These are phyloP conservation scores for Lochmaea crataegi DNA, from an alignment of 2,888 invertebrate species.

Conservation along the genomic window DNA sequence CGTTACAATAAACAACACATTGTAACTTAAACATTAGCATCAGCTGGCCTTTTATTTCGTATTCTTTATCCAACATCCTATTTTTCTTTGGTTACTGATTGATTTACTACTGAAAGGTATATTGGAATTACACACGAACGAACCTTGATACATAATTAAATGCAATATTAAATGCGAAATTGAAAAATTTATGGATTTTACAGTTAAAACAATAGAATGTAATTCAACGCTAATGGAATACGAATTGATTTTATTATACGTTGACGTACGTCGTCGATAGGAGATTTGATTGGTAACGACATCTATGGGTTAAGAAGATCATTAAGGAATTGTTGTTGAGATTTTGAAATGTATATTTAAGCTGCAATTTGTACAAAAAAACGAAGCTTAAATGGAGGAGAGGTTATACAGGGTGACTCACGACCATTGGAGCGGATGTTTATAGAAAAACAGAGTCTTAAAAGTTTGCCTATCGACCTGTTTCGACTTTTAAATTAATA, in stretches of 20 bases:
- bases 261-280: too few species aligned
- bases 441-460: too few species aligned
- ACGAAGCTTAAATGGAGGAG: too few species aligned
- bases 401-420: too few species aligned
- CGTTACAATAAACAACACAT: neutral
- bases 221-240: neutral
- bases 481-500: too few species aligned
- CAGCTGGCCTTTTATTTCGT: neutral
- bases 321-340: too few species aligned
- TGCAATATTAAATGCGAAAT: neutral
- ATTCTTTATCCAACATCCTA: neutral
- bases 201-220: slow-evolving; percentile 4
- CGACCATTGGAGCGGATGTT: too few species aligned
- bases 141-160: neutral
- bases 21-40: neutral
- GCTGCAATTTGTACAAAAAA: too few species aligned
- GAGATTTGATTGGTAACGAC: neutral
- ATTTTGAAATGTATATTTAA: too few species aligned
- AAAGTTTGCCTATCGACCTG: too few species aligned
- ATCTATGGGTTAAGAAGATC: neutral
- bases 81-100: slow-evolving; percentile 1
- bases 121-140: neutral
- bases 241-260: neutral
- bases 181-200: neutral
- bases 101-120: slow-evolving; percentile 1